Evolutionary conservation across 2,113 vertebrate genomes (phyloP), one percentile per base, ranked within the genome.

Genomic region (Ageneiosus marmoratus): DNA sequence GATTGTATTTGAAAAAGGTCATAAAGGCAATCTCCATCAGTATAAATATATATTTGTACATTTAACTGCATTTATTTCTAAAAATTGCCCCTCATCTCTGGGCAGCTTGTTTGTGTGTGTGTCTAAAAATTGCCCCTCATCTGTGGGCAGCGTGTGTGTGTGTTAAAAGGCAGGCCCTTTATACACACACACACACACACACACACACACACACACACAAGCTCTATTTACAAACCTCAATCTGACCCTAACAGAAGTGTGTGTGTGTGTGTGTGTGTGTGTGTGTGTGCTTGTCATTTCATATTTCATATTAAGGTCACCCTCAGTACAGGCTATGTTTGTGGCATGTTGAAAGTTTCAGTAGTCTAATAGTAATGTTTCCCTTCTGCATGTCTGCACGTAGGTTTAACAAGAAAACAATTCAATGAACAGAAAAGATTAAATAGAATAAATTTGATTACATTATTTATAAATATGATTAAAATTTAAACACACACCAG

Each of bases 211-310:
- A 62, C 56, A 58, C 56, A 55, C 69, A 80, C 60, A 15, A 56
- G 50, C 81, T 86, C 81, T 55, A 63, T 81, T 86, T 86, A 77
- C 85, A 83, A 32, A 37, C 50, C 44, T 69, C 48, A 44, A 27
- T 41, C 20, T 0, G 70, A 44, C 44, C 55, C 80, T 62, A 79
- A 10, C 48, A 75, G 81, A 58, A 75, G 69, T 53, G 34, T 75
- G 1, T 27, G 58, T 56, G 74, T 62, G 83, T 55, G 69, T 63
- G 48, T 62, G 34, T 51, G 3, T 27, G 58, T 56, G 62, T 53
- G 83, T 55, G 69, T 53, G 62, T 48, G 73, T 80, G 55, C 63
- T 48, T 58, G 84, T 77, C 83, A 84, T 84, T 80, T 70, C 55
- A 62, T 22, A 74, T 44, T 16, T 32, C 24, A 10, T 37, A 10